Evolutionary conservation across 2,797 vertebrate species (phyloP), one percentile per base, ranked within the genome.

Genomic region (Gadopsis bispinosus): DNA sequence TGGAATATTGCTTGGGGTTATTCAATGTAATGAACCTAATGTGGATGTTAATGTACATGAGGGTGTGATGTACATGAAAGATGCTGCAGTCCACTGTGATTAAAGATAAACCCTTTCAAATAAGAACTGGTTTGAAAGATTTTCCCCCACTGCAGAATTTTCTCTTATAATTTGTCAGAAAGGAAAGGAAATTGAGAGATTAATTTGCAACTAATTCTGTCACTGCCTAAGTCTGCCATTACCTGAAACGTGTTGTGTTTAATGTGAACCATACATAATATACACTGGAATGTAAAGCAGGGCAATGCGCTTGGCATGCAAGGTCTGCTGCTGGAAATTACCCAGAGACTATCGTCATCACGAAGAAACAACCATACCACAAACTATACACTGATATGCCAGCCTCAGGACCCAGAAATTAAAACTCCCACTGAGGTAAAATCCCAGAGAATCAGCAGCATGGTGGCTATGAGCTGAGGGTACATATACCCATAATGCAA

Each of bases 401-500:
- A 4, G 5, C 10, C 2, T 37, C 53, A n/a, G 50, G 59, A 55
- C 33, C 11, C 37, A 39, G 11, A 9, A 2, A 17, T 68, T 65
- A 77, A 11, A 55, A 48, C 62, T 48, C 76, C 74, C 66, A 41
- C 69, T 39, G 2, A 73, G 79, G 68, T 86, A 31, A 88, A 85
- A 64, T 68, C 64, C 66, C 66, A 60, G 22, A 48, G 17, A 7
- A 20, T 20, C 26, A 29, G 48, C 17, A 31, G 22, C 47, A 41
- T 26, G 47, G 19, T 41, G 73, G 33, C 45, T 5, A 4, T 54
- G 35, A 63, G 33, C 54, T 11, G 35, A 55, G 10, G 9, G 19
- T 47, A 53, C 39, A 62, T 26, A 5, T 41, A 41, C 13, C 37
- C 43, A 55, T 1, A 13, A 61, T 51, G 22, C 19, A 45, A n/a